Evolutionary conservation across 2,888 invertebrate species (phyloP), one percentile per base, ranked within the genome.

Genomic region (Heterodera filipjevi): DNA sequence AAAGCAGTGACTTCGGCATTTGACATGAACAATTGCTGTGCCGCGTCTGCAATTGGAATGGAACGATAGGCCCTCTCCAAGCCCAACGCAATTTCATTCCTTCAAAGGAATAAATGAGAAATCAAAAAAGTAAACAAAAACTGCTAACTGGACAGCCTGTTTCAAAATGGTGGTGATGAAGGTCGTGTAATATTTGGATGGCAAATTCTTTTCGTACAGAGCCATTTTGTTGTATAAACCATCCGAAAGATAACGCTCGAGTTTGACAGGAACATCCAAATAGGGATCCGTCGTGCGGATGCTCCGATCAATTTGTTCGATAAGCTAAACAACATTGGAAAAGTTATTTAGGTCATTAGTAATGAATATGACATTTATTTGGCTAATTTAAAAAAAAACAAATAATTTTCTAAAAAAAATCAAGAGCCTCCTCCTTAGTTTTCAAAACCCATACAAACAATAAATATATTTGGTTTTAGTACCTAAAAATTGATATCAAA

Each of bases 121-220:
- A 44, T 44, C 12, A 44, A 44, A 5, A 44, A 44, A 10, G 44
- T 5, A 44, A 5, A 10, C 44, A 12, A 44, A 44, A 22, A 22
- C 22, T 5, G 30, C 66, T 66, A 12, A 66, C 66, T 66, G 66
- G 33, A 66, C 33, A 32, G 32, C 66, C 27, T 66, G 66, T 32
- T 66, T 66, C 66, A 66, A 33, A 66, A 66, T 66, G 66, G 27
- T 66, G n/a, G n/a, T n/a, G n/a, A 66, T 66, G 30, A 66, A 66
- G 30, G 66, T 27, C 19, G 5, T 66, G 66, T 66, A 66, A 33
- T 32, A 66, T 8, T 30, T 12, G 16, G 66, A 27, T 16, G 66
- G 66, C 66, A 66, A 66, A 33, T 66, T 66, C 30, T 66, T 66
- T 19, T 66, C 66, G 30, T 27, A 16, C 66, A 66, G 30, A 27